These are phyloP conservation scores for Antedon mediterranea DNA, from an alignment of 53 echinoderm and acorn worm species.

Conservation along the genomic window DNA sequence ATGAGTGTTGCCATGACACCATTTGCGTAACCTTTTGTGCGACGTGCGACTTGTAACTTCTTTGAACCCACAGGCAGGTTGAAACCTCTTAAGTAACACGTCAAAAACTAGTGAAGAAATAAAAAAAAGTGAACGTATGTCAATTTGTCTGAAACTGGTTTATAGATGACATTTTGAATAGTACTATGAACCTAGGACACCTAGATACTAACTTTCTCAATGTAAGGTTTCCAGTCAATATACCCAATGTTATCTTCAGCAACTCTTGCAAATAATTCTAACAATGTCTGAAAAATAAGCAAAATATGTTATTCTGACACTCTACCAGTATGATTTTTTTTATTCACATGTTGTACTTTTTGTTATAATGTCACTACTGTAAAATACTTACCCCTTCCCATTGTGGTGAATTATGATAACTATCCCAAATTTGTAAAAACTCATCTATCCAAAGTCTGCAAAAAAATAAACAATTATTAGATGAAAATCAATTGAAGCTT, in stretches of 20 bases:
- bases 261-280: constrained; percentile 63
- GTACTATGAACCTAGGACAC: background rate
- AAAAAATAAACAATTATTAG: background rate
- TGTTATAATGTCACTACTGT: background rate
- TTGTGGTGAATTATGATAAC: constrained; percentile 52
- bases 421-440: constrained; percentile 61
- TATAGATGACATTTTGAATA: background rate
- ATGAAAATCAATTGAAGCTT: too few relatives aligned
- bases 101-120: constrained; percentile 49
- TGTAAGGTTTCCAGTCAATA: constrained; percentile 75
- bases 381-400: constrained; percentile 63
- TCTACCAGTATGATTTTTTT: too few relatives aligned
- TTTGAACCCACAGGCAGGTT: constrained; percentile 86
- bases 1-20: constrained; percentile 37
- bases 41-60: constrained; percentile 46
- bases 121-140: background rate
- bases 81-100: constrained; percentile 66
- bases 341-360: too few relatives aligned
- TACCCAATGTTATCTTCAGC: constrained; percentile 71
- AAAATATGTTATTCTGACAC: constrained; percentile 6
- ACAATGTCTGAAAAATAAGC: constrained; percentile 33
- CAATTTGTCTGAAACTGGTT: background rate
- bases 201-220: constrained; percentile 44
- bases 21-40: constrained; percentile 62
- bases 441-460: constrained; percentile 89